phyloP scores from a whole-genome alignment of 2,797 vertebrate species.

The Argya squamiceps region DNA sequence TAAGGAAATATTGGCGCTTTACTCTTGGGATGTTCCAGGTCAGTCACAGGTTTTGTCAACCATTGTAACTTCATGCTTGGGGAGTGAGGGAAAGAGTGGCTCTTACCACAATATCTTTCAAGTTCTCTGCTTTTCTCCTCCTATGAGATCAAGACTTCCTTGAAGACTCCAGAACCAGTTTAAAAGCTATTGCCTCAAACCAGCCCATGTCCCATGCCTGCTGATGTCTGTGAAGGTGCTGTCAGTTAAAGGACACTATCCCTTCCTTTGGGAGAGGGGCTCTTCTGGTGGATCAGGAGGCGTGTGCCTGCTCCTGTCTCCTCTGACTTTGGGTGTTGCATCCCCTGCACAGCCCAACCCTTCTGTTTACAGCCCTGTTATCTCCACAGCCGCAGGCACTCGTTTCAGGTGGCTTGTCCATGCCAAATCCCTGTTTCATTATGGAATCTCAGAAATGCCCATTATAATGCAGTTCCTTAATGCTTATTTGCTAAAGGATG shows the following conservation, averaged over 20 bases:
- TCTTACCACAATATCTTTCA: background rate
- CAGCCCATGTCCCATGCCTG: background rate
- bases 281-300: background rate
- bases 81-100: background rate
- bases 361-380: constrained; percentile 41
- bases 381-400: background rate
- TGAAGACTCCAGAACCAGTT: background rate
- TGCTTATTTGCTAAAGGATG: constrained; percentile 27
- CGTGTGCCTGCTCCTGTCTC: background rate
- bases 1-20: background rate
- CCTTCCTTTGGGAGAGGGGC: background rate
- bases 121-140: background rate
- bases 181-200: background rate
- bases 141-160: background rate
- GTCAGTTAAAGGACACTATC: background rate
- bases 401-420: constrained; percentile 11
- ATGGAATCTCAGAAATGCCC: constrained; percentile 60
- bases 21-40: background rate
- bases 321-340: background rate
- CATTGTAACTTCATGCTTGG: background rate
- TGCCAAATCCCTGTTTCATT: constrained; percentile 15
- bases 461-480: constrained; percentile 52
- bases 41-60: background rate
- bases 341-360: background rate
- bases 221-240: background rate